A percentile compares a stretch with the other conserved stretches of the same genome.
These are phyloP conservation scores for Aspidiotus destructor DNA, from an alignment of 2,888 invertebrate genomes.

Conservation along the genomic window DNA sequence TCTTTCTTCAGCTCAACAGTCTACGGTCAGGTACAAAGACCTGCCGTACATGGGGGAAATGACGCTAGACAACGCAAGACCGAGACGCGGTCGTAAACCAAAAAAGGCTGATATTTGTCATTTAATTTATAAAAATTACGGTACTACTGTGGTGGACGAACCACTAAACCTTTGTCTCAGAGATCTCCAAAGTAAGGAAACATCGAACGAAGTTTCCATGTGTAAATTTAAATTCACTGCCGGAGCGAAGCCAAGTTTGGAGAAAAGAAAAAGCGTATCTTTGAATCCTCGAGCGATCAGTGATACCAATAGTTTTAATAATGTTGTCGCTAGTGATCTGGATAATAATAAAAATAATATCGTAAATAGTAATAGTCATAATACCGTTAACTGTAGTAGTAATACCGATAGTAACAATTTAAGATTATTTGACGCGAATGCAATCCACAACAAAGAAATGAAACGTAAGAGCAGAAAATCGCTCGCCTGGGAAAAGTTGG, in stretches of 20 bases:
- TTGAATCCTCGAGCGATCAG: constrained; percentile 51
- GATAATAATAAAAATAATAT: too few relatives aligned
- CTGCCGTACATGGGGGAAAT: constrained; percentile 88
- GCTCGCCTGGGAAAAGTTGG: constrained; percentile 74
- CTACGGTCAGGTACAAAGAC: constrained; percentile 53
- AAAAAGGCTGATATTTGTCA: constrained; percentile 89
- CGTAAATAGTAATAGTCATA: background rate
- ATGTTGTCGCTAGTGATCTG: too few relatives aligned
- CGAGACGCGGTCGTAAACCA: constrained; percentile 75
- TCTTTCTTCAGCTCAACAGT: constrained; percentile 39
- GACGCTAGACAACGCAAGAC: constrained; percentile 77
- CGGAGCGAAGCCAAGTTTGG: constrained; percentile 75
- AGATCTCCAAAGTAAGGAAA: constrained; percentile 29
- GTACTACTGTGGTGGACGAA: constrained; percentile 65
- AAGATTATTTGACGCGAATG: constrained; percentile 13
- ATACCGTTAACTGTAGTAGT: background rate
- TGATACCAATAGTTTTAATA: too few relatives aligned
- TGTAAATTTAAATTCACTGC: constrained; percentile 91
- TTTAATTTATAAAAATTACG: constrained; percentile 82
- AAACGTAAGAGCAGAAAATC: constrained; percentile 65
- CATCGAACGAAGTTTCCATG: constrained; percentile 56
- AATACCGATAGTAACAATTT: background rate
- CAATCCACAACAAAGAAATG: constrained; percentile 23
- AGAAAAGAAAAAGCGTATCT: constrained; percentile 85
- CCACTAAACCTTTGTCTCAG: constrained; percentile 75